Evolutionary conservation across 2,113 vertebrate genomes (phyloP), one percentile per base, ranked within the genome.

Genomic region (Austrofundulus limnaeus): DNA sequence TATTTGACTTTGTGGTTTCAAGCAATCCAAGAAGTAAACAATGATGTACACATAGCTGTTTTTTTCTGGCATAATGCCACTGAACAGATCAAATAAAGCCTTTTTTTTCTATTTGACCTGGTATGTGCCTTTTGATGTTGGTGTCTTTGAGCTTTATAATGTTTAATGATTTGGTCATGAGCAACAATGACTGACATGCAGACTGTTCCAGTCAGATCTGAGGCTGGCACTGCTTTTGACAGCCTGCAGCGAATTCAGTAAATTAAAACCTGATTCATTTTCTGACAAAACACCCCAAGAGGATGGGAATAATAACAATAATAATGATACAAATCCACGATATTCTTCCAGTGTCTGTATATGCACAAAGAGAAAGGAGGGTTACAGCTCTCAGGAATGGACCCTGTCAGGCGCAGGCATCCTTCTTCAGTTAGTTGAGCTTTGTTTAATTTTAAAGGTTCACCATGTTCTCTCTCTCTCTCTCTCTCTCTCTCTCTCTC

Each of bases 191-290:
- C 47, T 74, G 37, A 65, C 39, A 52, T 24, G 21, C 4, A 21
- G n/a, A 25, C 28, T 53, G 8, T 45, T 31, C 14, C 60, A 66
- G 60, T 66, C 53, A 70, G n/a, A 61, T 72, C 14, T 68, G 28
- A 63, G 70, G 61, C n/a, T 19, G n/a, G n/a, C 0, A 1, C 52
- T 56, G 42, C n/a, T n/a, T 52, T 43, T 46, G 39, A 58, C 20
- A 21, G 38, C 25, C 38, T 19, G 24, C 47, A 48, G 42, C 45
- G 55, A 54, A 21, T 55, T 39, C 71, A 66, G 66, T 65, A 66
- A 64, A 70, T 69, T 25, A 55, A 70, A 75, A 55, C 24, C 43
- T 45, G 50, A 53, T 73, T 39, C 23, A 50, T 50, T 63, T 56
- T 57, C 55, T 61, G 49, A 53, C 11, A 20, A 61, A 71, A 70